Evolutionary conservation across 2,797 vertebrate genomes (phyloP).

Genomic region (Okamejei kenojei): DNA sequence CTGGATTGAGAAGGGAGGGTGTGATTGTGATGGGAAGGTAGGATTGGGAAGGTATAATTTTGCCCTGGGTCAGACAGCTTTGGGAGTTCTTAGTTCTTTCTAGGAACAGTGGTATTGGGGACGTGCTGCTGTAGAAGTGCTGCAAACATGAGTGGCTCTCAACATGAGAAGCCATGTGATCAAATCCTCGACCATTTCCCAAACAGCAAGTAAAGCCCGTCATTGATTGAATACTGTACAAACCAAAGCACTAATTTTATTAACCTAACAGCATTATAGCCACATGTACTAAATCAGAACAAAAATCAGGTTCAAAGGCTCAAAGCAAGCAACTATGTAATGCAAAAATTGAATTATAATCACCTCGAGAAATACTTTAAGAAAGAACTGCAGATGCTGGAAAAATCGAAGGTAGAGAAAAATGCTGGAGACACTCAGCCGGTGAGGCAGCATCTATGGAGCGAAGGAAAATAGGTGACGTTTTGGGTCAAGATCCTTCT

Average conservation of each 20-base stretch:
- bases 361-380: neutral
- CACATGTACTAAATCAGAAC: constrained; percentile 1
- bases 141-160: neutral
- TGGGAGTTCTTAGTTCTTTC: neutral
- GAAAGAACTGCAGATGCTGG: no score
- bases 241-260: constrained; percentile 25
- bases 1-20: no score
- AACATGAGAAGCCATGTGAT: neutral
- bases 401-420: no score
- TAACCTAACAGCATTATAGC: constrained; percentile 30
- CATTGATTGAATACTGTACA: neutral
- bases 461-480: no score
- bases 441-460: no score
- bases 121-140: neutral
- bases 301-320: constrained; percentile 11
- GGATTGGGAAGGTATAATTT: neutral
- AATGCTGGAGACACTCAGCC: no score
- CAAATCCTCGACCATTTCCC: neutral
- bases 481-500: no score
- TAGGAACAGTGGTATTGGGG: neutral
- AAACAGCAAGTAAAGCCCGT: neutral
- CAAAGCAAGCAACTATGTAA: constrained; percentile 4
- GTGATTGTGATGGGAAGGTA: no score
- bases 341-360: constrained; percentile 24
- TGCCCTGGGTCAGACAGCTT: neutral